Base-by-base conservation (phyloP, 2,797 vertebrate species). In the Sebastes nivosus region DNA sequence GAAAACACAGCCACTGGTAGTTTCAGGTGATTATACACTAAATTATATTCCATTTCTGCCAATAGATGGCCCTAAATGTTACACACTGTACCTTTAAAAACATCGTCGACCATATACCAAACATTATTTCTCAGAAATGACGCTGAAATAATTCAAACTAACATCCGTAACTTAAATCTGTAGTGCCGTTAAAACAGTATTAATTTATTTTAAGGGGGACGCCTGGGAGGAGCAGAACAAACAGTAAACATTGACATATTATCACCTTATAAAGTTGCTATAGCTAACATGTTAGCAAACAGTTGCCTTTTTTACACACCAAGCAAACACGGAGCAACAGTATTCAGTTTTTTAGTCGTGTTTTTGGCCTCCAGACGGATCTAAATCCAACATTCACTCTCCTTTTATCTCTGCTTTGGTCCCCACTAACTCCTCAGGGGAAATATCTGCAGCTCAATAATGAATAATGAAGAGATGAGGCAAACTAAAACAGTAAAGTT, bases 301-400 rank as follows among this genome's bases (percentile, higher is more conserved):
- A 32, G 18, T 58, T 36, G n/a, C 29, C 16, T 32, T 58, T 70
- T 11, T 13, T 16, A 27, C 14, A 58, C 52, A 69, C 25, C 12
- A 3, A 29, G 25, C 50, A 42, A 24, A 54, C 1, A 22, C 8
- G 1, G 8, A 38, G 6, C 25, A 58, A 30, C 6, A 14, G 34
- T n/a, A 25, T 73, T 67, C 8, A 4, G 13, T 25, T 36, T 67
- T 7, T 12, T 20, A 50, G 65, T 50, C 0, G 7, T 30, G 25
- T 12, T 25, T 69, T 57, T 69, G 2, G 54, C 30, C 5, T 29
- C 22, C 13, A 9, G 36, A 52, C 14, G 8, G 42, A 52, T 52
- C 20, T n/a, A 58, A 64, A 29, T 38, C 32, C 11, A 64, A 34
- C 59, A 18, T 70, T 81, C 50, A 72, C 18, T 36, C 16, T 24